Conservation (phyloP, 1,140 invertebrate genomes). For the Trigoniulus corallinus region DNA sequence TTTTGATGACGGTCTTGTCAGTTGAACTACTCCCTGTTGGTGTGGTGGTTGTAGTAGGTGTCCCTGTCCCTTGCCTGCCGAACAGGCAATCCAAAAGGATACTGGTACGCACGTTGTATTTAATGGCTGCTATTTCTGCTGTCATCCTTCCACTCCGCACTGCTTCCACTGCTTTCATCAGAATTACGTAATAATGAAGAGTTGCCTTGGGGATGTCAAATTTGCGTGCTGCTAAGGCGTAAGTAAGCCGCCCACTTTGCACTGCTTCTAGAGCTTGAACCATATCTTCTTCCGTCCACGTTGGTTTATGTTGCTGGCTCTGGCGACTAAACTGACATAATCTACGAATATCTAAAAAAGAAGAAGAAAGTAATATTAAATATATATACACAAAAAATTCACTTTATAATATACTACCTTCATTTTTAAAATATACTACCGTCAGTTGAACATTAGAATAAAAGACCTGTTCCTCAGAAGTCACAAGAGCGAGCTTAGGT, state of each 20-base stretch:
- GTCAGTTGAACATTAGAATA: too few species aligned
- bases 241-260: slow-evolving; percentile 7
- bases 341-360: slow-evolving; percentile 7
- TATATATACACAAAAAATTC: neutral
- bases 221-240: slow-evolving; percentile 7
- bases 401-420: neutral
- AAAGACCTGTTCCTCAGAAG: too few species aligned
- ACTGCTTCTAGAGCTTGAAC: slow-evolving; percentile 7
- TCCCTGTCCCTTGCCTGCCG: neutral
- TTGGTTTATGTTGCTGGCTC: slow-evolving; percentile 8
- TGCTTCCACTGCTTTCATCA: slow-evolving; percentile 9
- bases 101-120: slow-evolving; percentile 7
- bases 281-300: slow-evolving; percentile 10
- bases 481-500: too few species aligned
- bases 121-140: slow-evolving; percentile 8
- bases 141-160: slow-evolving; percentile 9
- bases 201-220: slow-evolving; percentile 10
- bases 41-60: neutral
- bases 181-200: slow-evolving; percentile 8
- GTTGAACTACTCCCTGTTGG: neutral
- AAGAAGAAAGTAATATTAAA: neutral
- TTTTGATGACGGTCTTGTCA: too few species aligned
- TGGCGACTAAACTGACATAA: slow-evolving; percentile 9
- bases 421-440: too few species aligned
- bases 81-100: slow-evolving; percentile 5